Evolutionary conservation across 2,888 invertebrate genomes (phyloP), one percentile per base, ranked within the genome.

Genomic region (Sabellastarte sp.): DNA sequence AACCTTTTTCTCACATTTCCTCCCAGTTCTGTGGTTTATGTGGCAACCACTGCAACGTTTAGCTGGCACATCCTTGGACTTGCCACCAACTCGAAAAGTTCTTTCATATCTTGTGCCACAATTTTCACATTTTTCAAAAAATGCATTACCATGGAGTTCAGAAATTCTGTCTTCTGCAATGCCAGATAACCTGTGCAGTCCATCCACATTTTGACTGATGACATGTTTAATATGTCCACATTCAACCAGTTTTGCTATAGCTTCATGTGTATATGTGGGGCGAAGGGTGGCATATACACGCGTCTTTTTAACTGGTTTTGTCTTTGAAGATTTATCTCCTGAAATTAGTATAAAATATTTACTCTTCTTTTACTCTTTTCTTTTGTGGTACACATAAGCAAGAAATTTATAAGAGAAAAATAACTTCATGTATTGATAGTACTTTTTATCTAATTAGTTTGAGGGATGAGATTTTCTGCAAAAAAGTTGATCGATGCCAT

Each of bases 181-280:
- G 24, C 50, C 50, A 50, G 59, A 59, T 30, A 10, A 15, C 29
- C 77, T 66, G 59, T 80, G 80, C 4, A 80, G 73, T 0, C 79
- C 79, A 58, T 79, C 79, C 0, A 73, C 73, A 64, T 79, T 79
- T 64, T 79, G 79, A 52, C 77, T 77, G 66, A 79, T 76, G n/a
- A 79, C 58, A 58, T 71, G 75, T 56, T 78, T 77, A 28, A 80
- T 60, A 28, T 71, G 41, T 24, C 77, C 77, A 57, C 76, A 62
- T 20, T 77, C 74, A 31, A 75, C 30, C 33, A 79, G 69, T 60
- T 75, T 76, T 2, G 64, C 57, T n/a, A 79, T 59, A 2, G 76
- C 77, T 59, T 79, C 78, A 63, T 79, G 79, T 0, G 79, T 77
- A 63, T 76, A 77, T 0, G 79, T 79, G 1, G 79, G 79, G 5